Base-by-base conservation (phyloP, 2,888 invertebrate species). In the Acleris literana region DNA sequence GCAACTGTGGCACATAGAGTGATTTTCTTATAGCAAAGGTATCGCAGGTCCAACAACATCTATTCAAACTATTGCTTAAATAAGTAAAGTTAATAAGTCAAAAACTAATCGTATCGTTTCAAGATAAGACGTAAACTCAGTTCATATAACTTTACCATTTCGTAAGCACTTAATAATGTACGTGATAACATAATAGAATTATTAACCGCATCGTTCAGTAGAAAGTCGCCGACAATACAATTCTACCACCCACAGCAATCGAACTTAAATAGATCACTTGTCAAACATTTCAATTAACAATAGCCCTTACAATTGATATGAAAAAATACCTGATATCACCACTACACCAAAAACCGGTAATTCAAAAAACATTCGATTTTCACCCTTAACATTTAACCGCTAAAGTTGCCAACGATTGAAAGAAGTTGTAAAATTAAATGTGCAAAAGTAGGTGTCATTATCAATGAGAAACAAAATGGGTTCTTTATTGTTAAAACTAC, bases 211-310 rank as follows among this genome's bases (percentile, higher is more conserved):
- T 60, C 46, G 44, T 3, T 57, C 55, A 29, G 49, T 60, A 65
- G 55, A 65, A 65, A 60, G 60, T 49, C 49, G 39, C 13, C 29
- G 49, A 60, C 59, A 49, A 59, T 59, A 64, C 59, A 63, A 46
- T 22, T 64, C 64, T 74, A 62, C 84, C 82, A 81, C 84, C 84
- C 83, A 84, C 81, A 64, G 56, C 71, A 72, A 69, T 75, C 69
- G 68, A 75, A 75, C 71, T 75, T 39, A 72, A 82, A 81, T 77
- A 80, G 78, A 83, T 81, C 79, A 76, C 73, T 74, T 74, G 77
- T 82, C 79, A 77, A 81, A 83, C 80, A 75, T 77, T 81, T 84
- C 84, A 84, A 84, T 84, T 82, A 81, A 84, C 84, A 84, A 84
- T 82, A 73, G 79, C 73, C 71, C 72, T 75, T 74, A 72, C 70